Evolutionary conservation across 2,113 vertebrate species (phyloP), one percentile per base, ranked within the genome.

Genomic region (Kryptolebias marmoratus): DNA sequence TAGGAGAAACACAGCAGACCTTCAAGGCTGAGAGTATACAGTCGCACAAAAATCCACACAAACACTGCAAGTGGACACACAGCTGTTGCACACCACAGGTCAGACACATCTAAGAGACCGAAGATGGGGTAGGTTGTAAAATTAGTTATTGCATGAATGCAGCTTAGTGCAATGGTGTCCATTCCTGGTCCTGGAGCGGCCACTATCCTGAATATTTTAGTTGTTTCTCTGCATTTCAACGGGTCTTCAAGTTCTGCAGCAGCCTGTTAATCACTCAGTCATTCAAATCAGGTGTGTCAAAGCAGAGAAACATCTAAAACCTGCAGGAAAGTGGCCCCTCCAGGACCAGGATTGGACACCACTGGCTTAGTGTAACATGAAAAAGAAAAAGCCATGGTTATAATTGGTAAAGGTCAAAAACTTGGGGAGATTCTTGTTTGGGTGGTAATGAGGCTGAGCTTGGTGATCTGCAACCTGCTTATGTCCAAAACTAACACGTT

Each of bases 331-430:
- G 22, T 22, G 22, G 22, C 22, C 22, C 22, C 22, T 22, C 22
- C 22, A 22, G 22, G 22, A 22, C 22, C 22, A 22, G 22, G 22
- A 22, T 22, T 22, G 22, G 22, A 22, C 22, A 22, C 22, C 22
- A 22, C 22, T 22, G 22, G 22, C 22, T 22, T 22, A 22, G 22
- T 22, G 22, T 22, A 22, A 22, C 22, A 22, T 66, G 69, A 53
- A 28, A 10, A 39, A 64, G 65, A 75, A 3, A 50, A 59, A 58
- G 54, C 59, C 3, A 5, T 62, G 53, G 31, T 68, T 77, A 18
- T 28, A 42, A 48, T 22, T 52, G 48, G 31, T 65, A 75, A 86
- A 76, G 73, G 75, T 82, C 68, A 83, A 28, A 42, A 11, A 71
- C 64, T 54, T 18, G 68, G 57, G 42, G n/a, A 47, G 69, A 12